phyloP scores from a whole-genome alignment of 2,888 invertebrate species.

The Rhopalosiphum nymphaeae region DNA sequence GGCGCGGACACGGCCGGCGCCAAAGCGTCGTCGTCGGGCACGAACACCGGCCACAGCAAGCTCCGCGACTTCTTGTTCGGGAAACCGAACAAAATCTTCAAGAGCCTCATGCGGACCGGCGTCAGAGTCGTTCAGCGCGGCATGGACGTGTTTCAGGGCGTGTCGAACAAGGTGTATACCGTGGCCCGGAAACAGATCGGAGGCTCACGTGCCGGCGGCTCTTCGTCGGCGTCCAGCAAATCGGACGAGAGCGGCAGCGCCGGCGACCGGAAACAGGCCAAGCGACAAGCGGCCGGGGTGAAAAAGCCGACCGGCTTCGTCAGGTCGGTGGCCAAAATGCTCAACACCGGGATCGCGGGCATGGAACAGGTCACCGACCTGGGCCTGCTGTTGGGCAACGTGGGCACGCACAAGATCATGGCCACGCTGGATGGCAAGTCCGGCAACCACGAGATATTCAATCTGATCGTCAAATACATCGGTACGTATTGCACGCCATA shows the following conservation, averaged over 20 bases:
- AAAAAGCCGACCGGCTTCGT: background rate
- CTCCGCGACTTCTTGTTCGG: background rate
- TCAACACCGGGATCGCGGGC: constrained; percentile 24
- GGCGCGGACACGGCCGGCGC: background rate
- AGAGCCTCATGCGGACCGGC: background rate
- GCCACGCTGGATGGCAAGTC: background rate
- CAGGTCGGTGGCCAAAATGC: background rate
- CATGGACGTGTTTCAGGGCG: constrained; percentile 15
- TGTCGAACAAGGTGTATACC: background rate
- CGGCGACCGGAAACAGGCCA: background rate
- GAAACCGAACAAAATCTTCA: background rate
- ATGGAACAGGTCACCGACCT: constrained; percentile 28
- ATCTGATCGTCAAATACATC: constrained; percentile 34
- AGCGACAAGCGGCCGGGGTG: background rate
- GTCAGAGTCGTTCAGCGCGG: constrained; percentile 2
- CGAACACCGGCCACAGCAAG: background rate
- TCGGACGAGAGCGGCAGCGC: background rate
- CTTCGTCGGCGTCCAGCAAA: background rate
- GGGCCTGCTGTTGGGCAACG: constrained; percentile 18
- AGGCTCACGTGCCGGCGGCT: background rate
- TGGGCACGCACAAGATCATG: constrained; percentile 20
- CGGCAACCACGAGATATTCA: constrained; percentile 31
- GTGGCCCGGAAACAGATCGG: background rate
- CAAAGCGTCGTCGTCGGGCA: background rate
- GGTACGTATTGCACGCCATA: constrained; percentile 21